A percentile compares a stretch with the other conserved stretches of the same genome.
Conservation (phyloP, 2,113 vertebrate genomes). For the Phyllopteryx taeniolatus region DNA sequence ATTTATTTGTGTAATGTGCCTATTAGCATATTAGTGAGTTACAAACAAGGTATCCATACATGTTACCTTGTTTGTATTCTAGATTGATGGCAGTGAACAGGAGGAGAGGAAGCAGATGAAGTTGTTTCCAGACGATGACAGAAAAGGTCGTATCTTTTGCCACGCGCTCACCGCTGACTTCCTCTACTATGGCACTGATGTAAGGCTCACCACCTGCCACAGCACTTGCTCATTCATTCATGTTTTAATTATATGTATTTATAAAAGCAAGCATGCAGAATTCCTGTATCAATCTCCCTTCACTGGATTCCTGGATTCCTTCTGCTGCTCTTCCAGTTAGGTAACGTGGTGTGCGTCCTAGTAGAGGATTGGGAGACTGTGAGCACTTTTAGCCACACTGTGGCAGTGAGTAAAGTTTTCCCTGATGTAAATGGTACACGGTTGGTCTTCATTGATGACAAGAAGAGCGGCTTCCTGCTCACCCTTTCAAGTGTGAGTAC, state of each 20-base stretch:
- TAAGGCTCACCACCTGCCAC: slow-evolving; percentile 59
- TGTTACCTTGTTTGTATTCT: slow-evolving; percentile 20
- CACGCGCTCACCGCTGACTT: slow-evolving; percentile 90
- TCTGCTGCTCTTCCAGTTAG: slow-evolving; percentile 70
- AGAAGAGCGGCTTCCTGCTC: slow-evolving; percentile 90
- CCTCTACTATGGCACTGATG: slow-evolving; percentile 94
- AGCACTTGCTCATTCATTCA: background rate
- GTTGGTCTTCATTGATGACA: slow-evolving; percentile 91
- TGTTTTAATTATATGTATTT: background rate
- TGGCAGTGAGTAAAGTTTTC: slow-evolving; percentile 88
- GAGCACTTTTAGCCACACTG: slow-evolving; percentile 85
- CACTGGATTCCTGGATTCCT: background rate
- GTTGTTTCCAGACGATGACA: slow-evolving; percentile 85
- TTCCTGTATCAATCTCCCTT: background rate
- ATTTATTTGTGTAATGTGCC: background rate
- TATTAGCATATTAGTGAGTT: background rate
- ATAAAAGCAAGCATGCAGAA: background rate
- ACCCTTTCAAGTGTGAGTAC: slow-evolving; percentile 79
- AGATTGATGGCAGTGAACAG: slow-evolving; percentile 87
- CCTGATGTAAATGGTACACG: slow-evolving; percentile 87
- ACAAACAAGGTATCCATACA: background rate
- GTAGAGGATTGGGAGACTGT: slow-evolving; percentile 93
- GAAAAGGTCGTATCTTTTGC: slow-evolving; percentile 84
- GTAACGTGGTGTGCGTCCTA: slow-evolving; percentile 84
- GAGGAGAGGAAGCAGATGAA: slow-evolving; percentile 90